Conservation (phyloP, 2,797 vertebrate species). For the Sphenopsis melanotis region DNA sequence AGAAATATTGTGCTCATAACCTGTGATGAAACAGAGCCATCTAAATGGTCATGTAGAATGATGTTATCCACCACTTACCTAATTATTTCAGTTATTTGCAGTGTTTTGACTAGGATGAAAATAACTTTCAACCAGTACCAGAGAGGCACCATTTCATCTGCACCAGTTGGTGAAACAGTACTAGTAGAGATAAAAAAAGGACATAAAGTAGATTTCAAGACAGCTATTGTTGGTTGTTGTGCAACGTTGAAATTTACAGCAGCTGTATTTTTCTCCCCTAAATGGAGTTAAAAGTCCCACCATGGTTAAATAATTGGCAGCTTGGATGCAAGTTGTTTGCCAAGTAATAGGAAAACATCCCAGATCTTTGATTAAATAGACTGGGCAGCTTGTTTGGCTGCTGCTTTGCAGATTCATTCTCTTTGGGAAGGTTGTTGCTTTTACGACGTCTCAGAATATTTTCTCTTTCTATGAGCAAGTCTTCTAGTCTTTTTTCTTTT, state of each 20-base stretch:
- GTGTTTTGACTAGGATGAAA: background rate
- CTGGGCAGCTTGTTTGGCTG: constrained; percentile 1
- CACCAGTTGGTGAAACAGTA: background rate
- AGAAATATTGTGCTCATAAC: background rate
- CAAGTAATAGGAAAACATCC: background rate
- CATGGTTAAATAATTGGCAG: constrained; percentile 12
- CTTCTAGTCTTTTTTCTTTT: background rate
- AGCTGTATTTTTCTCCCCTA: background rate
- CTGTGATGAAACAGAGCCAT: background rate
- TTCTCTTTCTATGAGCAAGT: background rate
- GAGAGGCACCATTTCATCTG: background rate
- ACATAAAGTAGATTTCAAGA: background rate
- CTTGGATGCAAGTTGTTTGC: constrained; percentile 10
- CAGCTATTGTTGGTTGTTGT: background rate
- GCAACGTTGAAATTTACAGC: background rate
- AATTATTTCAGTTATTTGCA: background rate
- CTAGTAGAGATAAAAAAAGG: background rate
- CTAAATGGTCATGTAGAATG: background rate
- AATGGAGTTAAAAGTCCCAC: constrained; percentile 10
- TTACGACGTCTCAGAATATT: constrained; percentile 28
- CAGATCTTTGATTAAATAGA: background rate
- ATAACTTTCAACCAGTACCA: background rate
- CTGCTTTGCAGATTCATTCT: constrained; percentile 18
- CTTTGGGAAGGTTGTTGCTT: background rate
- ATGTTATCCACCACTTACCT: background rate